Conservation (phyloP, 2,888 invertebrate genomes). For the Isotomurus palustris region DNA sequence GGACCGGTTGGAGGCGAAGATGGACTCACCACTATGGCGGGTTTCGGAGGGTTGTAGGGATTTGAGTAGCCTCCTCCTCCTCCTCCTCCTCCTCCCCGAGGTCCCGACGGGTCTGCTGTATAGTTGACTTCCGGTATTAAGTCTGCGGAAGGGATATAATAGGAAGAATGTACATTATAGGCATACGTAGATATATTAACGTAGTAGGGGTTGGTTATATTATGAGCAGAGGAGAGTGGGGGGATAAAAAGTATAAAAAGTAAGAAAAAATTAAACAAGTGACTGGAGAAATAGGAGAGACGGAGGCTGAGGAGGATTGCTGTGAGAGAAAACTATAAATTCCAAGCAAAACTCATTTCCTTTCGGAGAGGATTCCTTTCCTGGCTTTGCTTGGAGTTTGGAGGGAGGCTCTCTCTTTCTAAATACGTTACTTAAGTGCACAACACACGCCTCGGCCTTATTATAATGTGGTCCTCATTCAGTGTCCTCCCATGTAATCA, state of each 20-base stretch:
- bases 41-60: conserved; percentile 27
- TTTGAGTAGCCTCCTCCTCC: conserved; percentile 36
- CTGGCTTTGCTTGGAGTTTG: no score
- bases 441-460: no score
- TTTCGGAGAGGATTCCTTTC: no score
- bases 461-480: conserved; percentile 3
- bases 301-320: not conserved
- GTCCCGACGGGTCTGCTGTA: conserved; percentile 23
- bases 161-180: no score
- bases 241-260: no score
- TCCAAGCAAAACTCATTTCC: conserved; percentile 38
- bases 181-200: no score
- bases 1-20: conserved; percentile 13
- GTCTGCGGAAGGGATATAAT: conserved; percentile 21
- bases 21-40: conserved; percentile 25
- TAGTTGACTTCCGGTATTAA: conserved; percentile 46
- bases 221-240: no score
- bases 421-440: no score
- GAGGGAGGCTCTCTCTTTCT: no score
- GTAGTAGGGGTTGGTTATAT: no score
- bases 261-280: no score
- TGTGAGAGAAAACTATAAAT: conserved; percentile 31
- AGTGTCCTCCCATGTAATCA: conserved; percentile 5
- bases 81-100: conserved; percentile 16
- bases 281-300: no score